Evolutionary conservation across 92 coral and sea anemone species (phyloP), one percentile per base, ranked within the genome.

Genomic region (Umimayanthus chanpuru): DNA sequence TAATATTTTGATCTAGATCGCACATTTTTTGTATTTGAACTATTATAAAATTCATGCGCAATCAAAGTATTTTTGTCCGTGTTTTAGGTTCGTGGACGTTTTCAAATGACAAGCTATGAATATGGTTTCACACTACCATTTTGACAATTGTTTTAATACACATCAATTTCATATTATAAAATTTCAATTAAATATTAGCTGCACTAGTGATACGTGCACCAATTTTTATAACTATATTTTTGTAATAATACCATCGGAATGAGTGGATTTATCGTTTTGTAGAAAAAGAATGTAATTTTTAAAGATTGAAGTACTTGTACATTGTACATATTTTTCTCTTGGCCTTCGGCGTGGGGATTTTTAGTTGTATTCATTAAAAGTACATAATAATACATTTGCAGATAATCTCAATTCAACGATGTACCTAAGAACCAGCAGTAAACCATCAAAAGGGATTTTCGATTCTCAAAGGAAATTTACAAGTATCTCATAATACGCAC

Each of bases 321-420:
- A 83, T 83, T 83, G 78, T 83, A 68, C 87, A 83, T 83, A 83
- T 83, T 44, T 83, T 83, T 83, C 86, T 65, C 78, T 26, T 83
- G 20, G 68, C 43, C 74, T 29, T 83, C 71, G 77, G 65, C 64
- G 61, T 39, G 53, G 78, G 77, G 87, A 44, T 21, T 65, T 23
- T 41, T 29, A 44, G 67, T 83, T 81, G 76, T 81, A 81, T 25
- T 81, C 56, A 15, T 39, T 70, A 67, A 25, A 68, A 26, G 76
- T 70, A 50, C 72, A 28, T 83, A 53, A 26, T 32, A 41, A 28
- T 29, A 20, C 86, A 25, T 41, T 43, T 43, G 65, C 78, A 83
- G 64, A 29, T 25, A 39, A 64, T 47, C 39, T 26, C 16, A 41
- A 26, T 30, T 39, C 28, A 83, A 21, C 64, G 25, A 43, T 2